Percentiles rank a stretch among this genome's conserved stretches.
phyloP scores from a whole-genome alignment of 2,797 vertebrate species.

The Acrocephalus scirpaceus region DNA sequence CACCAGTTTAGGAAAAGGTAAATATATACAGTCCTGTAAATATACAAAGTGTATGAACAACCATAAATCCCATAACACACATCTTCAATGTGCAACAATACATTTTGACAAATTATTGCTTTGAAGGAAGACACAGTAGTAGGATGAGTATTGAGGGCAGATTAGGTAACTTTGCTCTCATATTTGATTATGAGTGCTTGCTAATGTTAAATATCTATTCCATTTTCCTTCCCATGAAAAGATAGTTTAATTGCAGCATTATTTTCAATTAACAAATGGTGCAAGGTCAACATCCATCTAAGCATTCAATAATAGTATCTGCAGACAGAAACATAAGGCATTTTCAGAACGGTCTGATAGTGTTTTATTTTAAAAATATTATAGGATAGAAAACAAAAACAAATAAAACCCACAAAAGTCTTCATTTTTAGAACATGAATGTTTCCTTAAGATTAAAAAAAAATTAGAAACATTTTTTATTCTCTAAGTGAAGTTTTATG shows the following conservation, averaged over 20 bases:
- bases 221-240: neutral
- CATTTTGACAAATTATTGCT: neutral
- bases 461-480: accelerated
- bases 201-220: neutral
- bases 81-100: neutral
- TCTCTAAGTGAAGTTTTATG: neutral
- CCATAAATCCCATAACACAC: neutral
- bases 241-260: neutral
- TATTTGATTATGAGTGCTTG: neutral
- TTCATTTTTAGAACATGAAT: neutral
- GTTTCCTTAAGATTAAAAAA: neutral
- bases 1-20: neutral
- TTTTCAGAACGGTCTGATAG: neutral
- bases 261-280: neutral
- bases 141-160: neutral
- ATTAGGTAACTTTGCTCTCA: neutral
- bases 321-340: neutral
- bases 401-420: accelerated
- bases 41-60: neutral
- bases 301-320: neutral
- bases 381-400: accelerated
- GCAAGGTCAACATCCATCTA: neutral
- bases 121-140: neutral
- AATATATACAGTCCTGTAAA: neutral
- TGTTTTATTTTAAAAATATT: neutral